Evolutionary conservation across 2,797 vertebrate genomes (phyloP), one percentile per base, ranked within the genome.

Genomic region (Xenopus petersii): DNA sequence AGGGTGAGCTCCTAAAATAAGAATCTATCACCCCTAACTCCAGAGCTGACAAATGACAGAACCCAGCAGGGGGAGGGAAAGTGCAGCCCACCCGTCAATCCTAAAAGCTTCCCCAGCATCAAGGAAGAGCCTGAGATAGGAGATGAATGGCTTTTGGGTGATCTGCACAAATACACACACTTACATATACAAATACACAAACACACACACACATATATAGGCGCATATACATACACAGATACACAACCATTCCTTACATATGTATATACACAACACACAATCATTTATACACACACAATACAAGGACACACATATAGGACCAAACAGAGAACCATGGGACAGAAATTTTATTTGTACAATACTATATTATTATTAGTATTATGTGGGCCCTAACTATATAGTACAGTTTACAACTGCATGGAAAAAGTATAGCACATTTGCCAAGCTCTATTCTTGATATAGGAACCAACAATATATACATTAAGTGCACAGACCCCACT

Each of bases 31-130:
- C 24, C 73, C 78, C 51, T n/a, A 61, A 55, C 78, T 76, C 64
- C 64, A 21, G 21, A 67, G 73, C 81, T 88, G 92, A 92, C 92
- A 90, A 85, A 81, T 82, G 89, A 89, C 91, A 88, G 90, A 78
- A 2, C 80, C 75, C 10, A 56, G 16, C 63, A 58, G 64, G 62
- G 68, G 63, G 68, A 30, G 75, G 63, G 61, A 12, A 66, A 56
- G 73, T 66, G 46, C 62, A 74, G 74, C 64, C 60, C 59, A 48
- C n/a, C 17, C 68, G 69, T 77, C 75, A 33, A n/a, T 74, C 68
- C 69, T 58, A 30, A 24, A 24, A 51, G 58, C 75, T 62, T 68
- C 71, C 61, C 67, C 65, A 58, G 16, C 56, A 24, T 15, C 49
- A 36, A 58, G 65, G 64, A 68, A 30, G 47, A 62, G 56, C 69